Evolutionary conservation across 2,113 vertebrate species (phyloP).

Genomic region (Bufo gargarizans): DNA sequence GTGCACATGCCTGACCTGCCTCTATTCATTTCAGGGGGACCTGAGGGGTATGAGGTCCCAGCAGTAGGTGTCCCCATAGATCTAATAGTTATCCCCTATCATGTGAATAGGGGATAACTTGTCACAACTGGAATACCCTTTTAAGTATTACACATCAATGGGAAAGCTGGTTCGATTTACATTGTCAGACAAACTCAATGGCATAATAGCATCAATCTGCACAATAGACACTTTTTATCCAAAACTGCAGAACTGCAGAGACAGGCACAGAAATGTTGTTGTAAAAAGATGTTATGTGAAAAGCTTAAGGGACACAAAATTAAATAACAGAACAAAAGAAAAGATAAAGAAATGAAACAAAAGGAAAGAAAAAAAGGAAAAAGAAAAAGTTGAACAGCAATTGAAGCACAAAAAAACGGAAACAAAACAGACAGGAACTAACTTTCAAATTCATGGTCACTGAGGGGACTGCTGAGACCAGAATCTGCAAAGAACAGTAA

Average conservation of each 20-base stretch:
- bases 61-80: too few species aligned
- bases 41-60: too few species aligned
- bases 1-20: too few species aligned
- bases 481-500: conserved; percentile 96
- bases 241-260: conserved; percentile 72
- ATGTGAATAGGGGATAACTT: too few species aligned
- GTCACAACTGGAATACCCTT: too few species aligned
- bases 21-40: too few species aligned
- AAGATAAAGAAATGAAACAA: conserved; percentile 19
- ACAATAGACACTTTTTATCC: conserved; percentile 29
- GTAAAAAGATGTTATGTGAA: conserved; percentile 59
- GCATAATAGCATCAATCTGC: conserved; percentile 4
- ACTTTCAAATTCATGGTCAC: conserved; percentile 97
- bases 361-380: conserved; percentile 53
- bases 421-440: conserved; percentile 88
- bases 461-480: conserved; percentile 95
- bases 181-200: neutral
- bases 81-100: too few species aligned
- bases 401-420: conserved; percentile 68
- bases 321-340: conserved; percentile 1
- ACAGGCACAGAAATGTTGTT: conserved; percentile 64
- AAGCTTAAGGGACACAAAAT: neutral
- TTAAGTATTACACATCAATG: neutral
- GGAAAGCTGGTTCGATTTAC: neutral
- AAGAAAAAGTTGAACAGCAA: conserved; percentile 61